Evolutionary conservation across 2,113 vertebrate genomes (phyloP).

Genomic region (Ceyx margarethae): DNA sequence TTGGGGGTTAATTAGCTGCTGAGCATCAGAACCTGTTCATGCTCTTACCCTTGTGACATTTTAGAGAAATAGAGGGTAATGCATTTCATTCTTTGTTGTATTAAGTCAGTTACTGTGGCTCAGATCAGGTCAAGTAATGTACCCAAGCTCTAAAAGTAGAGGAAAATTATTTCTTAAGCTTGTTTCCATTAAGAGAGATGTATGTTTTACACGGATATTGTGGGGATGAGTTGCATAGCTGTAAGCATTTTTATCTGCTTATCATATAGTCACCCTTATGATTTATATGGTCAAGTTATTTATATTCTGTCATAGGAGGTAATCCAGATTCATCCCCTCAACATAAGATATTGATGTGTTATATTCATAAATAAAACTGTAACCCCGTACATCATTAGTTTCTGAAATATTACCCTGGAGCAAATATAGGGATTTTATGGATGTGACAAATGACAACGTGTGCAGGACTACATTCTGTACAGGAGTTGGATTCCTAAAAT

Average conservation of each 20-base stretch:
- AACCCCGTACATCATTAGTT: not conserved
- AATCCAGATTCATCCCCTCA: not conserved
- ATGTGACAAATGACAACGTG: not conserved
- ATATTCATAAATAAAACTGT: not conserved
- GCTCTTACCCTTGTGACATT: constrained; percentile 39
- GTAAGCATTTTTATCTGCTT: not conserved
- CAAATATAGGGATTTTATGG: not conserved
- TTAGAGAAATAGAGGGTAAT: not conserved
- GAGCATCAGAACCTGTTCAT: constrained; percentile 30
- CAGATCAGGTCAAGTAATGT: not conserved
- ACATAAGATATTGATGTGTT: not conserved
- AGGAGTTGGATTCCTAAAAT: not conserved
- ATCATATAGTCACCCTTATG: not conserved
- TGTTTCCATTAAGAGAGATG: not conserved
- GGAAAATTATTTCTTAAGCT: not conserved
- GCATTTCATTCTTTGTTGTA: not conserved
- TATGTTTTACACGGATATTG: not conserved
- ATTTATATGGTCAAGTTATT: not conserved
- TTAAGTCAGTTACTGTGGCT: not conserved
- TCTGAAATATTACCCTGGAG: not conserved
- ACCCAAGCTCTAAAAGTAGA: not conserved
- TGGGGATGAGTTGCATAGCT: not conserved
- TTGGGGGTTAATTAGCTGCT: constrained; percentile 47
- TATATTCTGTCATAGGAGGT: not conserved
- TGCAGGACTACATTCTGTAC: not conserved